phyloP scores from a whole-genome alignment of 2,113 vertebrate species.

The Silurus asotus region DNA sequence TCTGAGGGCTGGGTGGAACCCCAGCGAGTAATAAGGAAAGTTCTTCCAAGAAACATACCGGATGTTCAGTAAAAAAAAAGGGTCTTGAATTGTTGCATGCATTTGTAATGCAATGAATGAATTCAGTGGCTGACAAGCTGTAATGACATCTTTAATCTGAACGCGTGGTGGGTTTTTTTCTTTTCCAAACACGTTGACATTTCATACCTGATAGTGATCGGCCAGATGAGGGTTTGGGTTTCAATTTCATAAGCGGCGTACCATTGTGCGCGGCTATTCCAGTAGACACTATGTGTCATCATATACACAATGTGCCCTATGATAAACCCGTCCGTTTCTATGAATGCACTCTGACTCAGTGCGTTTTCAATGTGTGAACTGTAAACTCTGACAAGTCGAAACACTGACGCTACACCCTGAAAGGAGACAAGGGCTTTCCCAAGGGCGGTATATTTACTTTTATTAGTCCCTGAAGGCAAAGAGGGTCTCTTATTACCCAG shows the following conservation, averaged over 20 bases:
- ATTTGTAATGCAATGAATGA: background rate
- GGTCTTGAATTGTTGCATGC: background rate
- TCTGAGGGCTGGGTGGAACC: slow-evolving; percentile 46
- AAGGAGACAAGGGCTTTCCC: slow-evolving; percentile 45
- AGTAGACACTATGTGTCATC: slow-evolving; percentile 31
- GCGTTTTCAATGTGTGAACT: slow-evolving; percentile 25
- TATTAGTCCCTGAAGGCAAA: slow-evolving; percentile 17
- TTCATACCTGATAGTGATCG: background rate
- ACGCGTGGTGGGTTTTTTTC: too few species aligned
- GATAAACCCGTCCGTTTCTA: background rate
- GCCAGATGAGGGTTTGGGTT: background rate
- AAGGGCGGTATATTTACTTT: slow-evolving; percentile 31
- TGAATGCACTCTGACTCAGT: slow-evolving; percentile 43
- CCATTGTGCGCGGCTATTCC: background rate
- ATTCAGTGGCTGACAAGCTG: background rate
- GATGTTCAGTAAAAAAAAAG: background rate
- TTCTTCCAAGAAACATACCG: slow-evolving; percentile 8
- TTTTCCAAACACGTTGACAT: background rate
- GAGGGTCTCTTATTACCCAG: background rate
- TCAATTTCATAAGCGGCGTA: background rate
- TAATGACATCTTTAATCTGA: background rate
- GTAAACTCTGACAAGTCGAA: slow-evolving; percentile 45
- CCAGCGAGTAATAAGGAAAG: background rate
- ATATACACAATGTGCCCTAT: background rate
- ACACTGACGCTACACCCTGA: slow-evolving; percentile 35